These are phyloP conservation scores for Leucophora obtusa DNA, from an alignment of 2,888 invertebrate species.

Conservation along the genomic window DNA sequence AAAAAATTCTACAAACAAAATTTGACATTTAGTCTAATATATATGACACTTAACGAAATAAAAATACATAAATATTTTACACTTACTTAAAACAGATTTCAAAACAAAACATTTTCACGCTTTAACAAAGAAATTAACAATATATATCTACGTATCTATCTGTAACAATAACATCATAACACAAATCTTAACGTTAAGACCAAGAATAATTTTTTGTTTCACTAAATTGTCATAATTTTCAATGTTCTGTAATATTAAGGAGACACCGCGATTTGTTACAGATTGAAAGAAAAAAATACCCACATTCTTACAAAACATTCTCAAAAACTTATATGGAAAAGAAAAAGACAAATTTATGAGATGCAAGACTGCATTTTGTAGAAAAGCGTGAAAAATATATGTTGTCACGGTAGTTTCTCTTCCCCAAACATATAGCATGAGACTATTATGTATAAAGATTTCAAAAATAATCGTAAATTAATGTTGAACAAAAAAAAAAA, in stretches of 20 bases:
- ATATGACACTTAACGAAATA: slow-evolving; percentile 37
- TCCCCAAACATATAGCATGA: background rate
- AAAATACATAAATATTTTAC: slow-evolving; percentile 61
- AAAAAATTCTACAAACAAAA: background rate
- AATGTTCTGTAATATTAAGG: slow-evolving; percentile 63
- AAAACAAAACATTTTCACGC: slow-evolving; percentile 64
- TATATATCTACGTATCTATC: slow-evolving; percentile 24
- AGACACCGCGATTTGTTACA: slow-evolving; percentile 56
- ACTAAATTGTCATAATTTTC: slow-evolving; percentile 64
- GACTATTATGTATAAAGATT: slow-evolving; percentile 35
- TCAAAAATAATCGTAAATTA: slow-evolving; percentile 51
- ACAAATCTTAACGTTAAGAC: slow-evolving; percentile 23
- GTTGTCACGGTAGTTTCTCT: slow-evolving; percentile 45
- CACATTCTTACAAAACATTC: background rate
- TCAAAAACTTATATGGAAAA: background rate
- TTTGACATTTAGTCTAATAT: slow-evolving; percentile 23
- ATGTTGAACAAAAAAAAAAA: slow-evolving; percentile 43
- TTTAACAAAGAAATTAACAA: slow-evolving; percentile 52
- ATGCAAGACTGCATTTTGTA: slow-evolving; percentile 49
- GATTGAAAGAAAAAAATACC: slow-evolving; percentile 15
- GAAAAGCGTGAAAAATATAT: slow-evolving; percentile 54
- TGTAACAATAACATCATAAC: slow-evolving; percentile 33
- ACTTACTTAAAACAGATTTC: slow-evolving; percentile 58
- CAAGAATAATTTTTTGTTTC: slow-evolving; percentile 56
- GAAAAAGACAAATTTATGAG: slow-evolving; percentile 52